Evolutionary conservation across 2,888 invertebrate genomes (phyloP), one percentile per base, ranked within the genome.

Genomic region (Cephus pulcher): DNA sequence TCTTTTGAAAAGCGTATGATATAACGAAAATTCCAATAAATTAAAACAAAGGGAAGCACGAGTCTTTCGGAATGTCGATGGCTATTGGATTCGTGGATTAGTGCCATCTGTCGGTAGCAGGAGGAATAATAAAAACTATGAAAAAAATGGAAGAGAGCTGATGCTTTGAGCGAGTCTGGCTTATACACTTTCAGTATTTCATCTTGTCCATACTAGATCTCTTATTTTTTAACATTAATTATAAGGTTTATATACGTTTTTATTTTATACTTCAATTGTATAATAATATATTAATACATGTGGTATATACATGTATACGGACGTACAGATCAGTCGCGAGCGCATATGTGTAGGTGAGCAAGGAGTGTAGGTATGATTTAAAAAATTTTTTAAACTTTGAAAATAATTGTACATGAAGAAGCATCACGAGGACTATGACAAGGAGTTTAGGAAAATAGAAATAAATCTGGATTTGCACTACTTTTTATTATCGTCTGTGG

Each of bases 401-500:
- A 23, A 40, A 40, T 6, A 40, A 40, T 15, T 6, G 23, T 6
- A 15, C 6, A 40, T 40, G 40, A 15, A 1, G 6, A 40, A 56
- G 56, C 23, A 23, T 56, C 56, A 56, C 75, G 74, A 75, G 69
- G 40, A 78, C 70, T 78, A 35, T 73, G 73, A 76, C 73, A 76
- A 78, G 37, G 30, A 23, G 69, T 34, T 23, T 33, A 73, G 4
- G 33, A 9, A 6, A 77, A 56, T 77, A 15, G 12, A 76, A 76
- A 78, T 68, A 76, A 78, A 76, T 78, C 75, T 78, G 78, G 78
- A 78, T 78, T 78, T 76, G 78, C 78, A 76, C 73, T 75, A 78
- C 75, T 78, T 76, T 78, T 75, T 76, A 76, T 76, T 78, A 71
- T 69, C 56, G 23, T 23, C 56, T 15, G 23, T 56, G 56, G 56